Evolutionary conservation across 2,113 vertebrate genomes (phyloP).

Genomic region (Seriola aureovittata): DNA sequence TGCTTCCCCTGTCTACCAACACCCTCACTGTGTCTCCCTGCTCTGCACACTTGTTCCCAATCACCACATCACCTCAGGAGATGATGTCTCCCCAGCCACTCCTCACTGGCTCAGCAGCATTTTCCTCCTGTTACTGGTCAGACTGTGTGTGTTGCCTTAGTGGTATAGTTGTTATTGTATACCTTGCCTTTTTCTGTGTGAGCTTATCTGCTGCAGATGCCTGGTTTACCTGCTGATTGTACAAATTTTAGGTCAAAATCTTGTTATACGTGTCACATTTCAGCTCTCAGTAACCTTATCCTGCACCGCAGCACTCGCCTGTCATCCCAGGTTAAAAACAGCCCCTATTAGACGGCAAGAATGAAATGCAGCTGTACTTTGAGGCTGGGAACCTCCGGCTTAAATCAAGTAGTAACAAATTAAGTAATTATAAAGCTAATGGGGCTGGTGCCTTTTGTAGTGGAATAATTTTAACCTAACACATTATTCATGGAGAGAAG

Average conservation of each 20-base stretch:
- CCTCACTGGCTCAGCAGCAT: conserved; percentile 7
- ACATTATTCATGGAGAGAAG: conserved; percentile 33
- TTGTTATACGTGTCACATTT: background rate
- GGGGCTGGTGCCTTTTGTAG: conserved; percentile 23
- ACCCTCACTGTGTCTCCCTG: background rate
- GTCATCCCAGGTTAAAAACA: background rate
- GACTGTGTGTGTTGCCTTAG: background rate
- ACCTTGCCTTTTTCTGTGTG: background rate
- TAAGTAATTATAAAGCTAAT: conserved; percentile 30
- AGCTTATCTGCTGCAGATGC: background rate
- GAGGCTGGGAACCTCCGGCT: background rate
- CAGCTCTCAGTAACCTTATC: background rate
- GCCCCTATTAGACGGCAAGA: background rate
- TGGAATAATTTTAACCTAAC: conserved; percentile 23
- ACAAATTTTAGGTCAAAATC: background rate
- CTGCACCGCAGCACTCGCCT: background rate
- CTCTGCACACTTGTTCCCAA: conserved; percentile 21
- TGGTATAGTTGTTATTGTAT: background rate
- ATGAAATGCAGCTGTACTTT: conserved; percentile 3
- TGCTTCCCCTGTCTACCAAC: conserved; percentile 20
- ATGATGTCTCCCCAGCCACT: background rate
- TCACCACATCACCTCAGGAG: background rate
- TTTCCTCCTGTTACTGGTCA: background rate
- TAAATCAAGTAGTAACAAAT: conserved; percentile 1
- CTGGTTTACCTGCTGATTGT: background rate